Conservation (phyloP, 1,140 invertebrate species). For the Hyles vespertilio region DNA sequence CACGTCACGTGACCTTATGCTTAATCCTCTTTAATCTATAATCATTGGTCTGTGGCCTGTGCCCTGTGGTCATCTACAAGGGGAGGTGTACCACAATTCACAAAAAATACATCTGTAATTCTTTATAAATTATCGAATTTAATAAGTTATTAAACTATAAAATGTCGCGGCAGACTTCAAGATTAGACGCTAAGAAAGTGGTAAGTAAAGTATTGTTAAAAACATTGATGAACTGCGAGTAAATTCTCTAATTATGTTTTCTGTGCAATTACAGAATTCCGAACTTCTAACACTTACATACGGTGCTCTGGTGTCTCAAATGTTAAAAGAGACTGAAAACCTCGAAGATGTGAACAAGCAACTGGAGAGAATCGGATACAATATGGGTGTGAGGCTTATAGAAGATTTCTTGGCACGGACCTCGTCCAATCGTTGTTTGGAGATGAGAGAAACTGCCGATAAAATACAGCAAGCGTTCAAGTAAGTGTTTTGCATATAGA, state of each 20-base stretch:
- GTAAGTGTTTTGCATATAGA: conserved; percentile 24
- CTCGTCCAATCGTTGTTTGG: conserved; percentile 91
- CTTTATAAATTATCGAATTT: too few relatives aligned
- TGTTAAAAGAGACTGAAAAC: conserved; percentile 98
- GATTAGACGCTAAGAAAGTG: conserved; percentile 73
- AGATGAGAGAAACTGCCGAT: conserved; percentile 97
- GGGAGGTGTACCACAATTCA: too few relatives aligned
- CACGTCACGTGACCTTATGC: too few relatives aligned
- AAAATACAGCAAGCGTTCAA: conserved; percentile 88
- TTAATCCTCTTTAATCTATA: too few relatives aligned
- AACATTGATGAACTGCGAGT: too few relatives aligned
- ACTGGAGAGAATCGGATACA: conserved; percentile 95
- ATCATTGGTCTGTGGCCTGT: too few relatives aligned
- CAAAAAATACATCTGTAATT: too few relatives aligned
- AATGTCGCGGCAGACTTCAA: conserved; percentile 70
- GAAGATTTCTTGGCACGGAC: conserved; percentile 98
- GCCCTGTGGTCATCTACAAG: too few relatives aligned
- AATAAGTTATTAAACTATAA: neutral
- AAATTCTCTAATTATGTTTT: neutral
- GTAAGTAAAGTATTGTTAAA: conserved; percentile 38
- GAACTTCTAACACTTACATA: conserved; percentile 98
- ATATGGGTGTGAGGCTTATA: conserved; percentile 97
- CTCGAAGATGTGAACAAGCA: conserved; percentile 97
- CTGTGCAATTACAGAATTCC: conserved; percentile 86
- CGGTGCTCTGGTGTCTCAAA: conserved; percentile 96